These are phyloP conservation scores for Pantherophis guttatus DNA, from an alignment of 2,113 vertebrate species.

Conservation along the genomic window DNA sequence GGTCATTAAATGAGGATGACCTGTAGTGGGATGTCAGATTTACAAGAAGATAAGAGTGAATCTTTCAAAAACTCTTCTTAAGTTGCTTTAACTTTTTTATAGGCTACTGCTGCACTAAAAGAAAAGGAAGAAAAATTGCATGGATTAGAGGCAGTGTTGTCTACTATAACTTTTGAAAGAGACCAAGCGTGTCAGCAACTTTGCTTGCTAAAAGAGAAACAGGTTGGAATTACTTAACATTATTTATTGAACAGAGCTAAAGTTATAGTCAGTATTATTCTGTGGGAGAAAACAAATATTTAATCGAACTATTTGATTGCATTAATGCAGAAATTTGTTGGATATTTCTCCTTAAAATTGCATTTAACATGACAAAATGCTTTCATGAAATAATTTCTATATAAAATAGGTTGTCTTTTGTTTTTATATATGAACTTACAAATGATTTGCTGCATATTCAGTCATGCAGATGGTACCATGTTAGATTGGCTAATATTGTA, in stretches of 20 bases:
- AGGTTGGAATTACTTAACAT: constrained; percentile 44
- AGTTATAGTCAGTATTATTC: background rate
- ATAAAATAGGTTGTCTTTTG: background rate
- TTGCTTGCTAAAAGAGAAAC: constrained; percentile 27
- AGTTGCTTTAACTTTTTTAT: background rate
- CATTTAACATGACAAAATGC: background rate
- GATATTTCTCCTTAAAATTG: background rate
- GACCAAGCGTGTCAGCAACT: constrained; percentile 60
- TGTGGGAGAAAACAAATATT: background rate
- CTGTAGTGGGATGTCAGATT: background rate
- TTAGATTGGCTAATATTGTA: background rate
- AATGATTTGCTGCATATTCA: background rate
- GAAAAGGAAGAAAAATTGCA: constrained; percentile 67
- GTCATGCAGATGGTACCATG: background rate
- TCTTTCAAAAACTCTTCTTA: background rate
- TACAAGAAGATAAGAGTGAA: background rate
- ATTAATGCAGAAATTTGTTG: background rate
- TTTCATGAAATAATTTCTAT: background rate
- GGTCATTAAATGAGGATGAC: background rate
- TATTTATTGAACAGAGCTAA: background rate
- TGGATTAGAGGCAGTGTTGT: constrained; percentile 59
- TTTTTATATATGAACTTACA: background rate
- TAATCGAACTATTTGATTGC: background rate
- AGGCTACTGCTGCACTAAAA: constrained; percentile 69
- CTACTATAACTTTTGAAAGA: constrained; percentile 63